Evolutionary conservation across 2,797 vertebrate species (phyloP).

Genomic region (Gymnoscopelus braueri): DNA sequence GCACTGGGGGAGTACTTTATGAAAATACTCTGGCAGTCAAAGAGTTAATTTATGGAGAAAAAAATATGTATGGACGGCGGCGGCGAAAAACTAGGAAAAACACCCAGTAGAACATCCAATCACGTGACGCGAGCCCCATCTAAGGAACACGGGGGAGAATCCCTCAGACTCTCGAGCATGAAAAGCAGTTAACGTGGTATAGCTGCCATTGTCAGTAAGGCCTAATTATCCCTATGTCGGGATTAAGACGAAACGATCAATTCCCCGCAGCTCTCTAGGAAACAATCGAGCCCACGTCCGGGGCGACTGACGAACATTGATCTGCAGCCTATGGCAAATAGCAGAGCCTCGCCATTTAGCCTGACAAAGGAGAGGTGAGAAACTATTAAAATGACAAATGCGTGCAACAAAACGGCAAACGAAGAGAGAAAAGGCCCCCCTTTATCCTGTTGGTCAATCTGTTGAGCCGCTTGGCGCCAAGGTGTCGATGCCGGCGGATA

Average conservation of each 20-base stretch:
- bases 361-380: constrained; percentile 21
- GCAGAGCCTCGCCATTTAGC: constrained; percentile 24
- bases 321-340: constrained; percentile 29
- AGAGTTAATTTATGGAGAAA: too few relatives aligned
- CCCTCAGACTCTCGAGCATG: not conserved
- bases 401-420: too few relatives aligned
- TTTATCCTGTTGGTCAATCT: too few relatives aligned
- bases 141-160: constrained; percentile 1
- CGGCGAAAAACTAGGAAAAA: too few relatives aligned
- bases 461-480: constrained; percentile 2
- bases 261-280: constrained; percentile 2
- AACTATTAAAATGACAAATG: constrained; percentile 28
- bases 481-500: constrained; percentile 46
- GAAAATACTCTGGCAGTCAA: too few relatives aligned
- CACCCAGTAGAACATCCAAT: constrained; percentile 11
- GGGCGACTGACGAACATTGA: constrained; percentile 41
- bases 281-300: constrained; percentile 16
- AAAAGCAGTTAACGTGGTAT: constrained; percentile 8
- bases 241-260: constrained; percentile 22
- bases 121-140: constrained; percentile 20
- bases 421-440: too few relatives aligned
- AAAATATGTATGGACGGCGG: too few relatives aligned
- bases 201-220: not conserved
- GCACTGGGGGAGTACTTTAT: too few relatives aligned
- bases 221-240: constrained; percentile 4